Evolutionary conservation across 2,888 invertebrate species (phyloP).

Genomic region (Micoletzkya japonica): DNA sequence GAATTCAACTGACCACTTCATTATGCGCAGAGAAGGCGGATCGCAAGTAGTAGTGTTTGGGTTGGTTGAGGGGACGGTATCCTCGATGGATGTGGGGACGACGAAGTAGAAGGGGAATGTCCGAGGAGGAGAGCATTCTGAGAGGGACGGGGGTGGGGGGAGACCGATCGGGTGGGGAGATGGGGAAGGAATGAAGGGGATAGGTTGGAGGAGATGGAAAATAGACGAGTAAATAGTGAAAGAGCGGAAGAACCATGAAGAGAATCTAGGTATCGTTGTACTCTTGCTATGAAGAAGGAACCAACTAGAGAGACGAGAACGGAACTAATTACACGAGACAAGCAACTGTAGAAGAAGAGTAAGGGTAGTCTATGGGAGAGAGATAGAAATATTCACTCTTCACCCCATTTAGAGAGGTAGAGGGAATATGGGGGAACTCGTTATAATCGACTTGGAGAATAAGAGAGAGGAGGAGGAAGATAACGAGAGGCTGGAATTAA

Average conservation of each 20-base stretch:
- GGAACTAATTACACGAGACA: not conserved
- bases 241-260: not conserved
- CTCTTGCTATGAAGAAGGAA: not conserved
- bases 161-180: not conserved
- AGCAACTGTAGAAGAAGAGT: slow-evolving; percentile 2
- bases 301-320: not conserved
- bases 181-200: not conserved
- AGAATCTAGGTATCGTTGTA: not conserved
- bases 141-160: not conserved
- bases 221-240: too few species aligned
- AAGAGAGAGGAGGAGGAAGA: not conserved
- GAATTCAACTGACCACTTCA: slow-evolving; percentile 33
- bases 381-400: not conserved
- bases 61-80: slow-evolving; percentile 53
- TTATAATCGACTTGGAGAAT: not conserved
- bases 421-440: not conserved
- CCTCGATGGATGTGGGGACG: slow-evolving; percentile 34
- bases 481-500: not conserved
- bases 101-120: slow-evolving; percentile 11
- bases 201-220: not conserved
- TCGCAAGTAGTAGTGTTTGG: slow-evolving; percentile 46
- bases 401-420: too few species aligned
- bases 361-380: not conserved
- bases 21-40: slow-evolving; percentile 56
- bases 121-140: slow-evolving; percentile 15